Conservation (phyloP, 2,888 invertebrate genomes). For the Galeruca laticollis region DNA sequence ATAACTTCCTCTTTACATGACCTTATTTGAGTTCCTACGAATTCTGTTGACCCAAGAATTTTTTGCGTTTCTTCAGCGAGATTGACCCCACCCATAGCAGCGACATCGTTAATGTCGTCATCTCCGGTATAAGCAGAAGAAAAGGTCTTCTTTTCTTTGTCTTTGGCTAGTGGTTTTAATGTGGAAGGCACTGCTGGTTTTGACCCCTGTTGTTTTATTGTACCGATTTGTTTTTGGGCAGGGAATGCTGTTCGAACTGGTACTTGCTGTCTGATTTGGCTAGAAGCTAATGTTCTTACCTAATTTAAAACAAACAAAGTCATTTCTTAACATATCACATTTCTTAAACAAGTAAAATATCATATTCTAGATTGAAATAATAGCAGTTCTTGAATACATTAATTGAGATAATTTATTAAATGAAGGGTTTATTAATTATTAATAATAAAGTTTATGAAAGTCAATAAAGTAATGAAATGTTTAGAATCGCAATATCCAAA, state of each 20-base stretch:
- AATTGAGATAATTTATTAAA: too few relatives aligned
- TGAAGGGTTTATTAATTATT: too few relatives aligned
- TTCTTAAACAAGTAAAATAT: too few relatives aligned
- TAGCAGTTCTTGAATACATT: neutral
- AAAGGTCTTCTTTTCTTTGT: constrained; percentile 80
- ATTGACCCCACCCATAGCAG: constrained; percentile 99
- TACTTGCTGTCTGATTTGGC: constrained; percentile 47
- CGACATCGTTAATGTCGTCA: constrained; percentile 98
- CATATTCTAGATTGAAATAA: neutral
- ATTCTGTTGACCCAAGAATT: constrained; percentile 86
- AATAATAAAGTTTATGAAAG: too few relatives aligned
- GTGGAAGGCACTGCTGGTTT: constrained; percentile 71
- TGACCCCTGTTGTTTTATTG: constrained; percentile 44
- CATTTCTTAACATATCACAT: neutral
- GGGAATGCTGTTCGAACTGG: constrained; percentile 55
- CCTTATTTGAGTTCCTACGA: constrained; percentile 81
- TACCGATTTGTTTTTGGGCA: constrained; percentile 55
- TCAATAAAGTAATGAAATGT: too few relatives aligned
- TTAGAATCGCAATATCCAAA: too few relatives aligned
- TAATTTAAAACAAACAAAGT: constrained; percentile 40
- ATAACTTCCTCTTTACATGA: constrained; percentile 95
- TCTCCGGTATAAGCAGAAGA: constrained; percentile 70
- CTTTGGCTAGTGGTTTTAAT: constrained; percentile 72
- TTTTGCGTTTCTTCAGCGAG: constrained; percentile 95
- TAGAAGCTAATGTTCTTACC: constrained; percentile 52